Evolutionary conservation across 2,113 vertebrate species (phyloP).

Genomic region (Rhinoderma darwinii): DNA sequence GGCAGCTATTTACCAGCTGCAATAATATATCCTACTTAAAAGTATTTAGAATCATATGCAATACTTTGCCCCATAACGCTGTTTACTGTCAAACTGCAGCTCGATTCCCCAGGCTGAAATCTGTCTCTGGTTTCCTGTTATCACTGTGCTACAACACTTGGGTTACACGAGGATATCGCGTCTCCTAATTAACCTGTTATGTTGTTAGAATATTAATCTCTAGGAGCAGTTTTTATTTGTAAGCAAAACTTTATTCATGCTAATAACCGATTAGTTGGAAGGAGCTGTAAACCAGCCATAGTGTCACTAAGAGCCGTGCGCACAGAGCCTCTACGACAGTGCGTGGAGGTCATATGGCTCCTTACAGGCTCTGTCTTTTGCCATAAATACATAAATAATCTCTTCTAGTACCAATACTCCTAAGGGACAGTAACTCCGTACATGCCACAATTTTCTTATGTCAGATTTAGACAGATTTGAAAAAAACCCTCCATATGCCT

Average conservation of each 20-base stretch:
- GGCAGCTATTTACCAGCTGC: neutral
- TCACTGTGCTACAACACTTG: neutral
- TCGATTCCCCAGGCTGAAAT: neutral
- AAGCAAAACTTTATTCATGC: neutral
- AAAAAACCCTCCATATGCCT: too few species aligned
- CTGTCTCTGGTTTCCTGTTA: neutral
- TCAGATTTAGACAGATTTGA: too few species aligned
- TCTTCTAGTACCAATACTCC: too few species aligned
- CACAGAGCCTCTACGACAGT: too few species aligned
- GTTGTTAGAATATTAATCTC: constrained; percentile 15
- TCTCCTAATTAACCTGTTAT: neutral
- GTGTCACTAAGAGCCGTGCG: too few species aligned
- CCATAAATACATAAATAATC: too few species aligned
- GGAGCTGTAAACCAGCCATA: neutral
- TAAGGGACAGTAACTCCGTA: too few species aligned
- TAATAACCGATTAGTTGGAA: neutral
- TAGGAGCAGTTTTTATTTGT: neutral
- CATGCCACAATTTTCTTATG: too few species aligned
- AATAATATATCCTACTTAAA: neutral
- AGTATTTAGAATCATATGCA: neutral
- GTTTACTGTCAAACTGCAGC: neutral
- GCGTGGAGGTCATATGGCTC: too few species aligned
- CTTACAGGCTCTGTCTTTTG: too few species aligned
- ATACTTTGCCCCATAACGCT: neutral
- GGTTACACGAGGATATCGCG: neutral